These are phyloP conservation scores for Epinotia nisella DNA, from an alignment of 2,888 invertebrate genomes.

Conservation along the genomic window DNA sequence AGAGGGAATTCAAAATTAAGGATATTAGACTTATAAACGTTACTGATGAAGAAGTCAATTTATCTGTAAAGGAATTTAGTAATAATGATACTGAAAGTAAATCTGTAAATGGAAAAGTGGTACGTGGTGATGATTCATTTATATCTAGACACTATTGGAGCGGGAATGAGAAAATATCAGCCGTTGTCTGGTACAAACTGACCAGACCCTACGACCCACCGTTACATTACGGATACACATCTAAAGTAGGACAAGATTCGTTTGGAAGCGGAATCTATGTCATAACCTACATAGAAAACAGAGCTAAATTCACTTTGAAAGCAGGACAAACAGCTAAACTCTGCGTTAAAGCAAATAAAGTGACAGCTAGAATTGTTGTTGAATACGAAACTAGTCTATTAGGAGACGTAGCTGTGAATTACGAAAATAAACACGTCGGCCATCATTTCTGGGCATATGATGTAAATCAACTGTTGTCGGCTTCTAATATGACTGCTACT, in stretches of 20 bases:
- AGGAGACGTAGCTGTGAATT: constrained; percentile 47
- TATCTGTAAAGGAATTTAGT: not conserved
- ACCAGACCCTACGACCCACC: not conserved
- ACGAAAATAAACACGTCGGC: constrained; percentile 38
- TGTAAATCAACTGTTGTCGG: constrained; percentile 40
- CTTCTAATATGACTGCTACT: not conserved
- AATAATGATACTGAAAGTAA: constrained; percentile 1
- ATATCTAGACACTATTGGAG: constrained; percentile 5
- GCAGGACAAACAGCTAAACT: constrained; percentile 45
- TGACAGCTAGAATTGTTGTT: constrained; percentile 34
- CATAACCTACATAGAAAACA: constrained; percentile 6
- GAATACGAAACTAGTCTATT: constrained; percentile 46
- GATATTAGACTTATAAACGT: constrained; percentile 17
- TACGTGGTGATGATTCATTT: not conserved
- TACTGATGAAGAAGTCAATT: not conserved
- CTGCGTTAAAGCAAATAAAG: constrained; percentile 36
- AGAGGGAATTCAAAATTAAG: constrained; percentile 22
- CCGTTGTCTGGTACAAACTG: not conserved
- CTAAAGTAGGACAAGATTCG: constrained; percentile 1
- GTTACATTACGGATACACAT: not conserved
- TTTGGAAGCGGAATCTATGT: not conserved
- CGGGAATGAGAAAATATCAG: not conserved
- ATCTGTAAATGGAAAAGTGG: not conserved
- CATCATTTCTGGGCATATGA: constrained; percentile 49
- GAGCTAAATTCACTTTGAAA: constrained; percentile 38